Percentiles rank a stretch among this genome's conserved stretches.
phyloP scores from a whole-genome alignment of 2,113 vertebrate genomes.

The Caloenas nicobarica region DNA sequence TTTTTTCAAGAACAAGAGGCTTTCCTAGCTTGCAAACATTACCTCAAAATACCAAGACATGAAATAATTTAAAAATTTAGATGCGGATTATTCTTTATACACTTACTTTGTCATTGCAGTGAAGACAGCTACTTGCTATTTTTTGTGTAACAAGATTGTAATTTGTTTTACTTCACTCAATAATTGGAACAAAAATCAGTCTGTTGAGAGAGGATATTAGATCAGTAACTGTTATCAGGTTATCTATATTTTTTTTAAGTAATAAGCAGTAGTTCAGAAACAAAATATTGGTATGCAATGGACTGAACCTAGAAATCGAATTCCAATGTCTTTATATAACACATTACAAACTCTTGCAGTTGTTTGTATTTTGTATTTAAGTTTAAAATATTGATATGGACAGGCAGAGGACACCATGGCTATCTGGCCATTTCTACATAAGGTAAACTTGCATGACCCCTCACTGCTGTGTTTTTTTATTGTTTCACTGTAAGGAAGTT shows the following conservation, averaged over 20 bases:
- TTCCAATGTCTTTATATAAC: neutral
- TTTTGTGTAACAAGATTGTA: neutral
- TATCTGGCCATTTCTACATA: neutral
- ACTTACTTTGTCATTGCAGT: neutral
- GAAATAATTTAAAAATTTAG: neutral
- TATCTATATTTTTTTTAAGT: neutral
- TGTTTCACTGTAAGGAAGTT: neutral
- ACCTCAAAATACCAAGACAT: neutral
- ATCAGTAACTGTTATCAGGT: neutral
- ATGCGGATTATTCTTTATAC: neutral
- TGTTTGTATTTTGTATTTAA: neutral
- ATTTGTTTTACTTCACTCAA: neutral
- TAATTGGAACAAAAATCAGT: neutral
- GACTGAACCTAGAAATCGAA: neutral
- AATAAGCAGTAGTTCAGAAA: neutral
- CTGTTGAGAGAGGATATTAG: neutral
- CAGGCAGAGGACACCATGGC: neutral
- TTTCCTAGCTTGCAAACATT: neutral
- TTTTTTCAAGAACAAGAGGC: neutral
- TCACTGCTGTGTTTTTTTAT: neutral
- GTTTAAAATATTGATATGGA: neutral
- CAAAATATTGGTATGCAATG: neutral
- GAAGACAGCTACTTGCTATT: neutral
- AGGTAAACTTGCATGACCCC: neutral
- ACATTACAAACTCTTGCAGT: neutral